Evolutionary conservation across 2,888 invertebrate genomes (phyloP), one percentile per base, ranked within the genome.

Genomic region (Amorpha juglandis): DNA sequence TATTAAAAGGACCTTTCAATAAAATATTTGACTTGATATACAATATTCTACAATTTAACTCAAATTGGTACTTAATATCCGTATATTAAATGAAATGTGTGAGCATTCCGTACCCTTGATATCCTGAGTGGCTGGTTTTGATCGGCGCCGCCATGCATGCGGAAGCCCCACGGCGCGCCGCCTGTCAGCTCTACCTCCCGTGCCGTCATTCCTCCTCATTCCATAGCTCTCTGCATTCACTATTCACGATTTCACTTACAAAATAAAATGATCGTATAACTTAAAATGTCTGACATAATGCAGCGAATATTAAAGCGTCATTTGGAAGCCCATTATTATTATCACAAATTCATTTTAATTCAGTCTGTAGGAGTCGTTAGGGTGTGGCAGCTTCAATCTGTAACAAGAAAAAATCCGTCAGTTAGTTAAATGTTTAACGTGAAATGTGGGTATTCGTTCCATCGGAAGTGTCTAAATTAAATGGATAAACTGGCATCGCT

Each of bases 101-200:
- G 38, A 55, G 6, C 35, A n/a, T 55, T 16, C 4, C n/a, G 94
- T 91, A 97, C 97, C 95, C 96, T 95, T 65, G 96, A 96, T 88
- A 98, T 96, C 86, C 95, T 95, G 69, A 97, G 94, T 68, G 96
- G 96, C 87, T 96, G 96, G 83, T 96, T 95, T 78, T 95, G 95
- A 90, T 97, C 97, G 79, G 94, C 95, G 72, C 97, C 97, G 73
- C 97, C 97, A 88, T 97, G 96, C 95, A 97, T 96, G 74, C 97
- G 96, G 93, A 98, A 97, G 81, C 97, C 97, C 98, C 97, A 97
- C 76, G 97, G 97, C 86, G 96, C 95, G 72, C 97, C 97, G 76
- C 97, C 97, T 83, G 95, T 94, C 84, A 97, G 93, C 83, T 95
- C 94, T 87, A 97, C 96, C 91, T 96, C 95, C 79, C 95, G 93